These are phyloP conservation scores for Drosophila anceps DNA, from an alignment of 2,888 invertebrate genomes.

Conservation along the genomic window DNA sequence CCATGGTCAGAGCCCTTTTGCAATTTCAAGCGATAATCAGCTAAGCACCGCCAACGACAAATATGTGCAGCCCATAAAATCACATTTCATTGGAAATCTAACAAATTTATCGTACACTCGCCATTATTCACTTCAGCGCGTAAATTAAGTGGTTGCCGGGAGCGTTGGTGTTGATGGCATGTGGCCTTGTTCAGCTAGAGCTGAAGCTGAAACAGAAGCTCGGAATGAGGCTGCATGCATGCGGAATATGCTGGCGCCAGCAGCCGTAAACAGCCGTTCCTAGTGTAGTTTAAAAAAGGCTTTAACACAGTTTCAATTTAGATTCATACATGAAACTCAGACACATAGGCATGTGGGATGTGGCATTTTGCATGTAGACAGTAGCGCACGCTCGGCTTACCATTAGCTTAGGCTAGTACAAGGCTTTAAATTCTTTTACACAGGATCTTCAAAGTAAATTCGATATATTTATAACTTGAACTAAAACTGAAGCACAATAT, in stretches of 20 bases:
- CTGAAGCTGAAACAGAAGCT: background rate
- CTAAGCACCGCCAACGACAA: conserved; percentile 45
- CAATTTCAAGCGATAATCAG: conserved; percentile 48
- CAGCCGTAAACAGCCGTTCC: conserved; percentile 34
- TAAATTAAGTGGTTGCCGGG: conserved; percentile 45
- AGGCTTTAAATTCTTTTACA: background rate
- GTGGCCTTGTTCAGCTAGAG: background rate
- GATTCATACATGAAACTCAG: conserved; percentile 41
- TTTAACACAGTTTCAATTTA: conserved; percentile 72
- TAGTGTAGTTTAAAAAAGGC: conserved; percentile 67
- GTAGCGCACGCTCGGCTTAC: conserved; percentile 3
- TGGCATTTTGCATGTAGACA: conserved; percentile 19
- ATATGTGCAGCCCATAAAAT: conserved; percentile 61
- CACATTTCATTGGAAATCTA: conserved; percentile 74
- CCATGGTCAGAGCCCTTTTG: conserved; percentile 40
- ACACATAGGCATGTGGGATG: background rate
- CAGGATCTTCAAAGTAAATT: background rate
- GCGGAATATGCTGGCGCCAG: conserved; percentile 71
- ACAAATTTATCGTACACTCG: conserved; percentile 67
- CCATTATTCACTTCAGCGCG: conserved; percentile 64
- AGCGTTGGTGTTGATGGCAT: conserved; percentile 5
- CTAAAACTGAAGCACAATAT: no score
- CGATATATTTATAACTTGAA: no score
- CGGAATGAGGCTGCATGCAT: conserved; percentile 12
- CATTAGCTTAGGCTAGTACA: background rate